Percentiles rank a stretch among this genome's conserved stretches.
Evolutionary conservation across 2,888 invertebrate species (phyloP).

Genomic region (Dasypolia templi): DNA sequence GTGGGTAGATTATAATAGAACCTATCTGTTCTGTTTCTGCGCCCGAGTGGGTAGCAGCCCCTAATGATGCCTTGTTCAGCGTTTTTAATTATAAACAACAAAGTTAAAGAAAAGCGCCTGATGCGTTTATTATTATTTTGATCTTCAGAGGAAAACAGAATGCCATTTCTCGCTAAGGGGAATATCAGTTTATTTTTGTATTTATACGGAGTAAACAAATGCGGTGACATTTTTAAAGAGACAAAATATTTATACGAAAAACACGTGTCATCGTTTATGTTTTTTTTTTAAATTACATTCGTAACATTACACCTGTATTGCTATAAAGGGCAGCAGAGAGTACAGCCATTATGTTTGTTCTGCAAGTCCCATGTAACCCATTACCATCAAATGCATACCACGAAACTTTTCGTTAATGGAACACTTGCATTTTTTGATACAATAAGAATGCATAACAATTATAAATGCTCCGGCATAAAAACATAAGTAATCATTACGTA

Average conservation of each 20-base stretch:
- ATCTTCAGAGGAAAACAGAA: conserved; percentile 14
- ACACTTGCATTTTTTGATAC: too few relatives aligned
- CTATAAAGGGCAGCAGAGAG: background rate
- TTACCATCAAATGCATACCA: background rate
- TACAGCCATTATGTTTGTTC: background rate
- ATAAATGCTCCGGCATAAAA: too few relatives aligned
- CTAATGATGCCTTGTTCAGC: conserved; percentile 40
- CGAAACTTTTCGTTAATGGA: background rate
- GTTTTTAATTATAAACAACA: conserved; percentile 46
- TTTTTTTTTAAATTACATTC: background rate
- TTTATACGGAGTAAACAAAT: conserved; percentile 11
- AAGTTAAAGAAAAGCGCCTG: conserved; percentile 30
- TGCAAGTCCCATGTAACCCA: background rate
- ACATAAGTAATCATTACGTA: background rate
- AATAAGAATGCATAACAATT: too few relatives aligned
- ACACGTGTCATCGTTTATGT: background rate
- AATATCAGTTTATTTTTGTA: conserved; percentile 36
- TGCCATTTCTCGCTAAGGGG: conserved; percentile 16
- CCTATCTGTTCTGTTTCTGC: background rate
- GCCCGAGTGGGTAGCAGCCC: conserved; percentile 14
- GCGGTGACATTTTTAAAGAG: conserved; percentile 33
- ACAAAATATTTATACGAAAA: background rate
- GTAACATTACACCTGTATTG: background rate
- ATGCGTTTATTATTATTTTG: conserved; percentile 49
- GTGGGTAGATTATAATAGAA: conserved; percentile 22